Conservation (phyloP, 92 coral and sea anemone genomes). For the Phenganax marumi region DNA sequence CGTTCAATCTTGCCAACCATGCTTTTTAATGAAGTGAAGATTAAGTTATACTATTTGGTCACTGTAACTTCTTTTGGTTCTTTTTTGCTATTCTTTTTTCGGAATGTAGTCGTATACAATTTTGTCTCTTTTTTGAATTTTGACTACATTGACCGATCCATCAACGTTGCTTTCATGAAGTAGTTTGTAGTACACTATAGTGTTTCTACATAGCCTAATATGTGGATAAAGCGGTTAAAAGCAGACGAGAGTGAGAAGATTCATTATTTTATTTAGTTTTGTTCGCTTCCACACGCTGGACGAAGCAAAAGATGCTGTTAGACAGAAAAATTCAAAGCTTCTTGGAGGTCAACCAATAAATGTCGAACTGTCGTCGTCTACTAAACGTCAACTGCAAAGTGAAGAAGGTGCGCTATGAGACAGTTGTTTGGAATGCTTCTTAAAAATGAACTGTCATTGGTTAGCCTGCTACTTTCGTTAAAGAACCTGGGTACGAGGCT, state of each 20-base stretch:
- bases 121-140: background rate
- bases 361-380: constrained; percentile 73
- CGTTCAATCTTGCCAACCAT: too few relatives aligned
- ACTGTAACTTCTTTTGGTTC: too few relatives aligned
- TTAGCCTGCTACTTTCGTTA: background rate
- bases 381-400: constrained; percentile 47
- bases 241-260: too few relatives aligned
- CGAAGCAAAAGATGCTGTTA: constrained; percentile 77
- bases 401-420: background rate
- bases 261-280: constrained; percentile 54
- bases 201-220: background rate
- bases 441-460: background rate
- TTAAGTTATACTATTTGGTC: too few relatives aligned
- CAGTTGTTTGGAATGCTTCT: background rate
- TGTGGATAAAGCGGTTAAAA: too few relatives aligned
- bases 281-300: constrained; percentile 66
- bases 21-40: too few relatives aligned
- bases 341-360: constrained; percentile 68
- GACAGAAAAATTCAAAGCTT: constrained; percentile 59
- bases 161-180: background rate
- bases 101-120: too few relatives aligned
- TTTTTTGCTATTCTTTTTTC: too few relatives aligned
- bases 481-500: background rate
- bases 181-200: background rate
- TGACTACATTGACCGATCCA: background rate